Evolutionary conservation across 2,113 vertebrate species (phyloP), one percentile per base, ranked within the genome.

Genomic region (Guaruba guarouba): DNA sequence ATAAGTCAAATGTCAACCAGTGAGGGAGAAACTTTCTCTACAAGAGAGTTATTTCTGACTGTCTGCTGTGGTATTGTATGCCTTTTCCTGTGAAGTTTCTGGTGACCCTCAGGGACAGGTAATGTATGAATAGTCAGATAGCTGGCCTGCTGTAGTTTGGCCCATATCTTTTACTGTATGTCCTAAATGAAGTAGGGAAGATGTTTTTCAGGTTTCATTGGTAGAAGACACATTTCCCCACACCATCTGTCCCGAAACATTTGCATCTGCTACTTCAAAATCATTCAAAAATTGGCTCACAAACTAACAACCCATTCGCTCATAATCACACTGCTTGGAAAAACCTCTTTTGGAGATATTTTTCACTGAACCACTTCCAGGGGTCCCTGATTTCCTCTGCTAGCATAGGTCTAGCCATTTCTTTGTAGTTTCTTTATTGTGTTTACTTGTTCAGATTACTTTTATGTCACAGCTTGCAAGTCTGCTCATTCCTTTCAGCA

Each of bases 371-470:
- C 24, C 4, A 13, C 54, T 95, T 82, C 41, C 86, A 90, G 17
- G 73, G 62, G 46, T 92, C 73, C 39, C 23, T 2, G 4, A 25
- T 44, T 93, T 86, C 88, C 48, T 54, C 48, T 67, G 12, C 71
- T 94, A 64, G 74, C 81, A 73, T 9, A 82, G 68, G 28, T 87
- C 69, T 91, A 84, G 73, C 35, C 43, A 66, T 80, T 77, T 71
- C 73, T 86, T 95, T 82, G 74, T 73, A 77, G 85, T 86, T 93
- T 82, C 70, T 78, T 93, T 90, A 29, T 75, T 80, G 39, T 87
- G 73, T 96, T 97, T 95, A 96, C 57, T 90, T 44, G 79, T n/a
- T 93, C 64, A 86, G 64, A 86, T 33, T 44, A 94, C 76, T 95
- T 91, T 87, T 94, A 92, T 92, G 73, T 78, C 91, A 76, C 7